Conservation (phyloP, 2,888 invertebrate genomes). For the Tridacna gigas region DNA sequence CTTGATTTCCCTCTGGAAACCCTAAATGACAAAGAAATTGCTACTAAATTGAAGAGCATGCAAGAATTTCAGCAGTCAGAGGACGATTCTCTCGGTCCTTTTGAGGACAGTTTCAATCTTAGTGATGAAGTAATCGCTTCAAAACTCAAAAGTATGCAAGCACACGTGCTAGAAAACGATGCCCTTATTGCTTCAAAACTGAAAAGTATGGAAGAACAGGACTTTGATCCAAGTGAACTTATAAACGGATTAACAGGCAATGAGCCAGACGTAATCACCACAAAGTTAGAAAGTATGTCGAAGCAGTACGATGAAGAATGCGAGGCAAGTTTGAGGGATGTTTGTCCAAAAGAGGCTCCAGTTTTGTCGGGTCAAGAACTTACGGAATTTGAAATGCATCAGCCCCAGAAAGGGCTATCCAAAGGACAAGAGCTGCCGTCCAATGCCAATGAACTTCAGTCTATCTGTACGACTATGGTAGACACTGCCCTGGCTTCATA, state of each 20-base stretch:
- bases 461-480: background rate
- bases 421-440: background rate
- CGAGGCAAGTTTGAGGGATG: no score
- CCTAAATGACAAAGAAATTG: background rate
- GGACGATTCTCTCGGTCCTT: background rate
- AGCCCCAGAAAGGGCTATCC: background rate
- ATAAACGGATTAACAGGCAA: background rate
- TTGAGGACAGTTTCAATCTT: constrained; percentile 7
- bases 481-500: background rate
- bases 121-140: constrained; percentile 18
- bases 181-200: constrained; percentile 8
- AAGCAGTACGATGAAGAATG: background rate
- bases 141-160: constrained; percentile 17
- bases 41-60: constrained; percentile 5
- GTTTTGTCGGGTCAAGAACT: background rate
- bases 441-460: background rate
- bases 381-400: constrained; percentile 18
- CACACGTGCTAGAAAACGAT: constrained; percentile 10
- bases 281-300: constrained; percentile 9
- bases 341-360: background rate
- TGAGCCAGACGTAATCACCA: background rate
- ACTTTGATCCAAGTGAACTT: background rate
- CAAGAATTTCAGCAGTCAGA: background rate
- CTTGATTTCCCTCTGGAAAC: background rate
- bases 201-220: background rate